These are phyloP conservation scores for Cylloceria caligata DNA, from an alignment of 2,888 invertebrate species.

Conservation along the genomic window DNA sequence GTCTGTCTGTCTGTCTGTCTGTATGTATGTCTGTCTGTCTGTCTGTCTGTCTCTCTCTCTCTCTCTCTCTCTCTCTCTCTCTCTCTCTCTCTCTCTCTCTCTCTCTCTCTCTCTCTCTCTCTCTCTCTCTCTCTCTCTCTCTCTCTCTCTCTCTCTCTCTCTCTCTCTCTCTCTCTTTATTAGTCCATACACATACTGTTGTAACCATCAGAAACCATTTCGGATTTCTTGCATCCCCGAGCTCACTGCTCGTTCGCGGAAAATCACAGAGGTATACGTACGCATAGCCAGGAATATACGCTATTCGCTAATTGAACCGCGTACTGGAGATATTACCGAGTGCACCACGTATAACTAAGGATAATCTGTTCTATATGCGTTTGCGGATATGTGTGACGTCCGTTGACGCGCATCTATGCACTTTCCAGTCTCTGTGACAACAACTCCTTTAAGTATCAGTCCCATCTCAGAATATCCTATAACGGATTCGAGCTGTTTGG, in stretches of 20 bases:
- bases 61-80: background rate
- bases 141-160: background rate
- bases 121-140: background rate
- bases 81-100: background rate
- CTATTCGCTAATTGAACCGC: background rate
- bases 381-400: slow-evolving; percentile 13
- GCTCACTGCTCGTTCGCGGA: background rate
- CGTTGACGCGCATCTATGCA: background rate
- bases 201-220: background rate
- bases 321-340: background rate
- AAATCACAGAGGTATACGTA: background rate
- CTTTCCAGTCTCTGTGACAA: background rate
- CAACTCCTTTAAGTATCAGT: background rate
- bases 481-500: slow-evolving; percentile 9
- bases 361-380: slow-evolving; percentile 48
- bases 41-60: background rate
- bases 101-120: background rate
- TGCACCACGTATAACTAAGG: background rate
- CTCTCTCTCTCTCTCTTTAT: background rate
- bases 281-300: background rate
- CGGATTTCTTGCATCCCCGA: background rate
- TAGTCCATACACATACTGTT: background rate
- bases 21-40: too few relatives aligned
- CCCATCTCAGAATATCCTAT: background rate
- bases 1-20: too few relatives aligned